These are phyloP conservation scores for Crematogaster levior DNA, from an alignment of 2,888 invertebrate genomes.

Conservation along the genomic window DNA sequence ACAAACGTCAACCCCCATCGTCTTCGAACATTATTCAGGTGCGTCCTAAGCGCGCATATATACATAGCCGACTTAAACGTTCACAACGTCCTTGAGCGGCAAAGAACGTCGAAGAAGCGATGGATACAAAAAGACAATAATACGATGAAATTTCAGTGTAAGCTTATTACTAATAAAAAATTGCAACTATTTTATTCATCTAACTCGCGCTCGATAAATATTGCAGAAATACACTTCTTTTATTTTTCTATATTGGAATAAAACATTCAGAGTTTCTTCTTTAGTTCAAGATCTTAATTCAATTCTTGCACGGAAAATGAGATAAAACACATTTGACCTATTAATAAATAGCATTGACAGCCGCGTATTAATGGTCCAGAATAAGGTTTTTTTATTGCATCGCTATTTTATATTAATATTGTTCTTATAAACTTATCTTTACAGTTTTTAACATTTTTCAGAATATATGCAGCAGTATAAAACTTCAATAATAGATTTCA, in stretches of 20 bases:
- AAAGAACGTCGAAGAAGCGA: not conserved
- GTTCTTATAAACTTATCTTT: not conserved
- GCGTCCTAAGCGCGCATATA: conserved; percentile 59
- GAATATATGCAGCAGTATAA: not conserved
- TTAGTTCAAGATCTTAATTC: not conserved
- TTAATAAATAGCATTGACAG: not conserved
- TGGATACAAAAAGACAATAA: not conserved
- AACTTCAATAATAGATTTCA: not conserved
- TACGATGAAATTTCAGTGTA: not conserved
- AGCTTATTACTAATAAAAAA: not conserved
- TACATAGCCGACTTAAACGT: conserved; percentile 29
- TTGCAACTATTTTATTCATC: not conserved
- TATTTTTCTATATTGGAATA: not conserved
- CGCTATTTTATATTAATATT: not conserved
- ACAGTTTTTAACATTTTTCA: not conserved
- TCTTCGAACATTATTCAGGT: conserved; percentile 79
- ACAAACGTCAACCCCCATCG: conserved; percentile 75
- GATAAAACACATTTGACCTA: not conserved
- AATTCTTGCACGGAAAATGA: not conserved
- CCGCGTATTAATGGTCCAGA: not conserved
- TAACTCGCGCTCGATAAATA: not conserved
- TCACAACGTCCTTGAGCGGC: conserved; percentile 39
- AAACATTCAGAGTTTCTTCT: not conserved
- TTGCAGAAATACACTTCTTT: not conserved
- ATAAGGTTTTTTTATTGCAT: not conserved